phyloP scores from a whole-genome alignment of 2,113 vertebrate species.

The Leucoraja erinaceus region DNA sequence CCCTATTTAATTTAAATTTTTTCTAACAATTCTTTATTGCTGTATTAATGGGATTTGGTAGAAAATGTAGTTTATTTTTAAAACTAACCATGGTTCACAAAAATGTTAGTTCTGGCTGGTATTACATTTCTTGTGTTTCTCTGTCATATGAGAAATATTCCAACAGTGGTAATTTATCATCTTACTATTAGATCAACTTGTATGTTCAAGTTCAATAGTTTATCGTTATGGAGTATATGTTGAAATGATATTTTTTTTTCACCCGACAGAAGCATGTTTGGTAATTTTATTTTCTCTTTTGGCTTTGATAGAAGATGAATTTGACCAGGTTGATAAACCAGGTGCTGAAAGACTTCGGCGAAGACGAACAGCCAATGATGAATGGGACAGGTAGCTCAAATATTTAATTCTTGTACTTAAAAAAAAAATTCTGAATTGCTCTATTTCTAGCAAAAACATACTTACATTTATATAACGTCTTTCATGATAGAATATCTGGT shows the following conservation, averaged over 20 bases:
- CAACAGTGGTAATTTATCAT: background rate
- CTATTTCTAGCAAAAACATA: background rate
- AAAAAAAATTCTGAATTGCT: background rate
- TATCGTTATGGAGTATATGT: background rate
- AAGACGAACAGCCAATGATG: conserved; percentile 79
- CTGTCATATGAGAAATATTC: background rate
- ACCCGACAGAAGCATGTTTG: background rate
- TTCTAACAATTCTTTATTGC: no score
- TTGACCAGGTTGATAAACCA: conserved; percentile 92
- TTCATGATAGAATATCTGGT: no score
- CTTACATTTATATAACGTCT: no score
- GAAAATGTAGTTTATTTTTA: background rate
- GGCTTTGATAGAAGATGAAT: conserved; percentile 73
- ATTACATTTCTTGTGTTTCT: background rate
- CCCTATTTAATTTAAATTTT: background rate
- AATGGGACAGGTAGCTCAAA: conserved; percentile 75
- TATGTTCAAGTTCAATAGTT: background rate
- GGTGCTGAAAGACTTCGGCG: conserved; percentile 88
- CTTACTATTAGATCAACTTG: background rate
- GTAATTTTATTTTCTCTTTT: conserved; percentile 27
- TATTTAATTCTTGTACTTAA: background rate
- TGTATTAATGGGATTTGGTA: no score
- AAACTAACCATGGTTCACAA: background rate
- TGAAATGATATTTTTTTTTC: background rate
- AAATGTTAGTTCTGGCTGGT: background rate